A percentile compares a stretch with the other conserved stretches of the same genome.
These are phyloP conservation scores for Scomber colias DNA, from an alignment of 2,113 vertebrate genomes.

Conservation along the genomic window DNA sequence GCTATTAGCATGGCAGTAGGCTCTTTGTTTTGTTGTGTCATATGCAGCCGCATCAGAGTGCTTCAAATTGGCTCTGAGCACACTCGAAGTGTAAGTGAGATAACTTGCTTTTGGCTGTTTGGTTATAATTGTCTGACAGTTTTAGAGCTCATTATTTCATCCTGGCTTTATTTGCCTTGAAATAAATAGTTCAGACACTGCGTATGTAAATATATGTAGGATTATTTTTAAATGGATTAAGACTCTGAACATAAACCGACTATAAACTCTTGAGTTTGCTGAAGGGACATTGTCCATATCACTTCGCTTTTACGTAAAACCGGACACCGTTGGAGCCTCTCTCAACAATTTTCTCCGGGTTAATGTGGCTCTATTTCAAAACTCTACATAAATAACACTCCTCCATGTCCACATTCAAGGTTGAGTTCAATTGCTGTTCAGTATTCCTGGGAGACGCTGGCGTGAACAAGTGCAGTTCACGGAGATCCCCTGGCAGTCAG, in stretches of 20 bases:
- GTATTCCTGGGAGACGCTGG: slow-evolving; percentile 57
- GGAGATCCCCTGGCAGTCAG: slow-evolving; percentile 49
- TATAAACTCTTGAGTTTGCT: neutral
- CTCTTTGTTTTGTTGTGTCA: too few species aligned
- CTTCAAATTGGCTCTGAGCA: neutral
- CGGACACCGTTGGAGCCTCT: neutral
- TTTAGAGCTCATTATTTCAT: slow-evolving; percentile 7
- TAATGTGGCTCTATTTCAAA: slow-evolving; percentile 30
- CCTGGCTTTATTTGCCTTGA: neutral
- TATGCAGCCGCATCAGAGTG: too few species aligned
- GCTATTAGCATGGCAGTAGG: too few species aligned
- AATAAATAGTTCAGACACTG: neutral
- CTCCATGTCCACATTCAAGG: slow-evolving; percentile 33
- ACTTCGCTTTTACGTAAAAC: slow-evolving; percentile 1
- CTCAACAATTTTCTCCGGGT: slow-evolving; percentile 21
- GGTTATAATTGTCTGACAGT: neutral
- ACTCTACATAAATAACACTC: slow-evolving; percentile 36
- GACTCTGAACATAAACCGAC: neutral
- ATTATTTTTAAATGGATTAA: neutral
- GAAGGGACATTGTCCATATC: neutral
- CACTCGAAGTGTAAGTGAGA: neutral
- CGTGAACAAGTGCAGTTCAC: slow-evolving; percentile 43
- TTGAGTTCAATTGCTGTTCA: slow-evolving; percentile 59
- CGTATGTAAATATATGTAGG: neutral
- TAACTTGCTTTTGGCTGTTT: neutral